Percentiles rank a stretch among this genome's conserved stretches.
phyloP scores from a whole-genome alignment of 2,797 vertebrate genomes.

The Schizopygopsis malacanthus region DNA sequence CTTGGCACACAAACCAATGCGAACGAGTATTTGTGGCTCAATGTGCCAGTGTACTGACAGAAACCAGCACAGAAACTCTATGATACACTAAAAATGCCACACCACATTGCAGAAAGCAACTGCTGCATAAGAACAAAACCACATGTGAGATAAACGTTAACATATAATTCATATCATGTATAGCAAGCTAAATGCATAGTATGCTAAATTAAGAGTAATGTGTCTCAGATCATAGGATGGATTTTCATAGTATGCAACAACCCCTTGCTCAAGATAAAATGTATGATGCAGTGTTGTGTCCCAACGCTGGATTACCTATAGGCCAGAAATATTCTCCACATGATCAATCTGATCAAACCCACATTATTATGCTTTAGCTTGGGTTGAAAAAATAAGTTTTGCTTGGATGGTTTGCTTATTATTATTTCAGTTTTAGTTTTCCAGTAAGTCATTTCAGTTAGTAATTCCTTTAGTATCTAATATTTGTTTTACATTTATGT shows the following conservation, averaged over 20 bases:
- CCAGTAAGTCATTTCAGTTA: neutral
- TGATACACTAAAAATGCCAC: constrained; percentile 14
- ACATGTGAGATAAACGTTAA: constrained; percentile 3
- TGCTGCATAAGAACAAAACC: neutral
- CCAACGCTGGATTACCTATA: neutral
- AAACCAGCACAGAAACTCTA: constrained; percentile 18
- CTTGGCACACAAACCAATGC: constrained; percentile 23
- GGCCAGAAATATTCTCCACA: neutral
- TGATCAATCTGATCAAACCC: too few species aligned
- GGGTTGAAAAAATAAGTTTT: too few species aligned
- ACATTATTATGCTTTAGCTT: too few species aligned
- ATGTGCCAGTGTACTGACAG: constrained; percentile 28
- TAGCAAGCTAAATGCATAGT: neutral
- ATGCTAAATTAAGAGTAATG: neutral
- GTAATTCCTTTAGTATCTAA: neutral
- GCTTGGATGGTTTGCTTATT: neutral
- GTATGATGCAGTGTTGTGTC: neutral
- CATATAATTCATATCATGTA: neutral
- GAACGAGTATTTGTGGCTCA: neutral
- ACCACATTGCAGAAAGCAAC: constrained; percentile 2
- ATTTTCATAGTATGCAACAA: neutral
- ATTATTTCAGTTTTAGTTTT: neutral
- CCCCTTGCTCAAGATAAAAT: neutral
- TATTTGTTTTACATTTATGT: neutral
- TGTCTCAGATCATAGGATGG: neutral